These are phyloP conservation scores for Benitochromis conjunctus DNA, from an alignment of 2,113 vertebrate species.

Conservation along the genomic window DNA sequence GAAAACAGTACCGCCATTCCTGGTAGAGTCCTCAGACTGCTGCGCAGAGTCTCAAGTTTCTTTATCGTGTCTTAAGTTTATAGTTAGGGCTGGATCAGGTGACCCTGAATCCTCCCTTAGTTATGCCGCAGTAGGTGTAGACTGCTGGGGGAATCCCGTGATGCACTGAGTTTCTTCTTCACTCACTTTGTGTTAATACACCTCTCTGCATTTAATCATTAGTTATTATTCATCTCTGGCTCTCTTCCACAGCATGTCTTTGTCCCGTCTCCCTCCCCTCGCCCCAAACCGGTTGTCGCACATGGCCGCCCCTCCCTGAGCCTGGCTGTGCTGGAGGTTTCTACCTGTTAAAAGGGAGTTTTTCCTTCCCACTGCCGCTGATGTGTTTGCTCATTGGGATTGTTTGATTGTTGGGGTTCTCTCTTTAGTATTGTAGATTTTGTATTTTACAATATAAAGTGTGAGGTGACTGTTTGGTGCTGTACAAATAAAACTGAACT, in stretches of 20 bases:
- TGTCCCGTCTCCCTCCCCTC: neutral
- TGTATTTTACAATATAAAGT: neutral
- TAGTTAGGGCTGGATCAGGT: neutral
- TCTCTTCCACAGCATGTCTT: neutral
- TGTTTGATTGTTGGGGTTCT: neutral
- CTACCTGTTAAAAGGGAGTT: neutral
- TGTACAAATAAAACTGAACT: neutral
- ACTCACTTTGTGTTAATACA: neutral
- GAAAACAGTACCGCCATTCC: neutral
- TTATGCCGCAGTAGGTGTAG: neutral
- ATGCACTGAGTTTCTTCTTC: no score
- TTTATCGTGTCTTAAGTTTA: no score
- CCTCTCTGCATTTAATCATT: neutral
- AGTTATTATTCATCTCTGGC: neutral
- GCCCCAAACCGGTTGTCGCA: rapidly evolving
- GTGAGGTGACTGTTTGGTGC: neutral
- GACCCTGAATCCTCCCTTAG: neutral
- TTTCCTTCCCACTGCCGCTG: neutral
- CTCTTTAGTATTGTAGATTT: neutral
- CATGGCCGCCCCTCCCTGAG: neutral
- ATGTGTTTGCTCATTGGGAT: neutral
- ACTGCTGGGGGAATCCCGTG: neutral
- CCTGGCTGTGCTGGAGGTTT: neutral
- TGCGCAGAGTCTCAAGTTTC: neutral
- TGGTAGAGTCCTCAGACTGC: neutral